A percentile compares a stretch with the other conserved stretches of the same genome.
phyloP scores from a whole-genome alignment of 2,113 vertebrate genomes.

The Erythrocercus mccallii region DNA sequence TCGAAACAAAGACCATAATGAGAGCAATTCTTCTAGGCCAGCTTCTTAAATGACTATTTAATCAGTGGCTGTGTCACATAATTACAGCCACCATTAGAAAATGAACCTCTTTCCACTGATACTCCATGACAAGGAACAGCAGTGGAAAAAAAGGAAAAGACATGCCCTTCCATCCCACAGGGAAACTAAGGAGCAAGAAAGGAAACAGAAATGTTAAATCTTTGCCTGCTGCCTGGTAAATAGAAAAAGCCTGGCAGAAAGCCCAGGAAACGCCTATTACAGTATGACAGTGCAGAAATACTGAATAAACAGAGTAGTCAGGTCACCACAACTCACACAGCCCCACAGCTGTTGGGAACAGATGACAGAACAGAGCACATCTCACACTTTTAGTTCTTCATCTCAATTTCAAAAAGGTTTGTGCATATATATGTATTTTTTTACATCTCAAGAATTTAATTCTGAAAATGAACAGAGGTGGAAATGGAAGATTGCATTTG shows the following conservation, averaged over 20 bases:
- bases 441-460: not conserved
- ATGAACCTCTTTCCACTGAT: conserved; percentile 41
- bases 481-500: not conserved
- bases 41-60: conserved; percentile 16
- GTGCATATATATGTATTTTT: not conserved
- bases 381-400: not conserved
- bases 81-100: conserved; percentile 43
- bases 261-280: conserved; percentile 27
- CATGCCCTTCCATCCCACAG: not conserved
- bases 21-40: conserved; percentile 31
- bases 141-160: conserved; percentile 19
- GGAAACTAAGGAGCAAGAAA: conserved; percentile 12
- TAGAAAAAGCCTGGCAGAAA: conserved; percentile 38
- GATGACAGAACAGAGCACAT: not conserved
- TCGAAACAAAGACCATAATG: not conserved
- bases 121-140: not conserved
- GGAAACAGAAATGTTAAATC: conserved; percentile 26
- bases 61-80: conserved; percentile 49
- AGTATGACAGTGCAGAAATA: conserved; percentile 40
- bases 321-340: not conserved
- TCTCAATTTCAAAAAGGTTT: conserved; percentile 2
- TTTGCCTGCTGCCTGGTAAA: conserved; percentile 53
- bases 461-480: not conserved
- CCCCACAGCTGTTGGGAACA: not conserved
- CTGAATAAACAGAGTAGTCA: not conserved